Evolutionary conservation across 2,888 invertebrate genomes (phyloP).

Genomic region (Athetis lepigone): DNA sequence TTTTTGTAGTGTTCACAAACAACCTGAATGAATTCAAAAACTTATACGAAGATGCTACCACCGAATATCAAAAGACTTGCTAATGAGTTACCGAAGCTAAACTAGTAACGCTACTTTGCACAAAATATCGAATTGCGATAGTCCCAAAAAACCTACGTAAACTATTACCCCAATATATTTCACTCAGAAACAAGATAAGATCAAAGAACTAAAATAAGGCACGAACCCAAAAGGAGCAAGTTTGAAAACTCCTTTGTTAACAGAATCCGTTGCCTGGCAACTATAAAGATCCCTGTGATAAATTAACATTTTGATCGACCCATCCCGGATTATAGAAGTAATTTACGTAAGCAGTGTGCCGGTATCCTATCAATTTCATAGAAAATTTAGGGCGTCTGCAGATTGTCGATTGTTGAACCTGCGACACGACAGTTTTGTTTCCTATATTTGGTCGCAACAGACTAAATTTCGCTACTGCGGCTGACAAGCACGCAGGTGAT

Average conservation of each 20-base stretch:
- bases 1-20: too few species aligned
- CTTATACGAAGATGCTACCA: too few species aligned
- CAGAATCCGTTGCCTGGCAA: constrained; percentile 51
- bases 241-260: constrained; percentile 55
- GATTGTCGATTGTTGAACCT: background rate
- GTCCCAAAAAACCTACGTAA: background rate
- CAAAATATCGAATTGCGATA: too few species aligned
- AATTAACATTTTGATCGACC: constrained; percentile 71
- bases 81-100: too few species aligned
- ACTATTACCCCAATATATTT: constrained; percentile 3
- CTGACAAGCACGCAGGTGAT: too few species aligned
- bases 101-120: too few species aligned
- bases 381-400: constrained; percentile 58
- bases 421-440: too few species aligned
- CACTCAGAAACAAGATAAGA: constrained; percentile 30
- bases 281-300: constrained; percentile 66
- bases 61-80: too few species aligned
- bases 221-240: constrained; percentile 31
- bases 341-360: constrained; percentile 64
- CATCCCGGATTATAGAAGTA: constrained; percentile 59
- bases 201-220: constrained; percentile 22
- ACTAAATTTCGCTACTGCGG: too few species aligned
- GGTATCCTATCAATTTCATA: constrained; percentile 68
- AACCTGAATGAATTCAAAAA: too few species aligned
- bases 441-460: too few species aligned